phyloP scores from a whole-genome alignment of 1,140 invertebrate species.

The Bombus confusus region DNA sequence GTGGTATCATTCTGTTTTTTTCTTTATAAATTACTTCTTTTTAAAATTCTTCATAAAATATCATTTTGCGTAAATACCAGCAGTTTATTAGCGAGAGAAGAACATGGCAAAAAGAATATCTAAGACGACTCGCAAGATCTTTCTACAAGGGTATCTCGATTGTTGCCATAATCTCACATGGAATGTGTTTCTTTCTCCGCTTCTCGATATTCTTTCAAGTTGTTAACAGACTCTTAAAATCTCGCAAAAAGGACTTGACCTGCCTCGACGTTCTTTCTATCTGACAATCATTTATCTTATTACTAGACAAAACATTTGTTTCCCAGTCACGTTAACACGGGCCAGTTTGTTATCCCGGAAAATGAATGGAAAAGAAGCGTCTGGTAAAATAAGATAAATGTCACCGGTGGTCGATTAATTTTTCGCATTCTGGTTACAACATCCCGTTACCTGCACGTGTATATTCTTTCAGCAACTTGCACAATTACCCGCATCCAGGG shows the following conservation, averaged over 20 bases:
- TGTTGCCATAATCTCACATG: not conserved
- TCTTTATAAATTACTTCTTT: too few species aligned
- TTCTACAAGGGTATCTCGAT: not conserved
- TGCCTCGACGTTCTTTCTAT: not conserved
- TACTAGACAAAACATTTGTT: not conserved
- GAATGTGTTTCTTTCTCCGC: not conserved
- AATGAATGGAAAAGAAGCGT: not conserved
- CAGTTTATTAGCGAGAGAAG: not conserved
- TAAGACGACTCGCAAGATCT: not conserved
- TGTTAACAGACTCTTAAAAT: not conserved
- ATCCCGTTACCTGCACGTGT: constrained; percentile 42
- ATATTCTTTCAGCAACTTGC: not conserved
- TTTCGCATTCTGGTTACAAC: not conserved
- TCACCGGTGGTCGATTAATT: not conserved
- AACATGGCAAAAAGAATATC: not conserved
- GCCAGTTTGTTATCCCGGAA: not conserved
- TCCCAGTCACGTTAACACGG: not conserved
- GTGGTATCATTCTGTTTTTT: too few species aligned
- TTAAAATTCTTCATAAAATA: too few species aligned
- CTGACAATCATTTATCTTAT: constrained; percentile 1
- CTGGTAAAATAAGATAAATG: not conserved
- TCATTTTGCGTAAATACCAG: too few species aligned
- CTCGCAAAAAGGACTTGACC: not conserved
- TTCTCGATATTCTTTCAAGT: not conserved
- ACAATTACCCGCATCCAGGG: not conserved